These are phyloP conservation scores for Pseudomyrmex dendroicus DNA, from an alignment of 1,140 invertebrate species.

Conservation along the genomic window DNA sequence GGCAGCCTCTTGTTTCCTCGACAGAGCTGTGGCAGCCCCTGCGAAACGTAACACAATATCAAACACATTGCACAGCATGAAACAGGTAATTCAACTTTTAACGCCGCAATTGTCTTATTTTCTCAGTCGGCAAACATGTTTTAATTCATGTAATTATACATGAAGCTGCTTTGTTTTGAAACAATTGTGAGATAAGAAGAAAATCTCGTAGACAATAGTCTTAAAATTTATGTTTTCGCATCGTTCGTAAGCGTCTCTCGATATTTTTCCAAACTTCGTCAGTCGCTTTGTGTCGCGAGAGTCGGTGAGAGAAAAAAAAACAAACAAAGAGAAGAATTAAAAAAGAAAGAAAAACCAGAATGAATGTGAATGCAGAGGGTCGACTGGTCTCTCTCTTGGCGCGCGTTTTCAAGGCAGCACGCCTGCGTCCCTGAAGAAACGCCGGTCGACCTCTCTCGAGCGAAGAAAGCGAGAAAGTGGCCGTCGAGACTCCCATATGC, in stretches of 20 bases:
- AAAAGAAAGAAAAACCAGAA: slow-evolving; percentile 31
- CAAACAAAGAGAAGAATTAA: slow-evolving; percentile 5
- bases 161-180: no score
- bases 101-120: no score
- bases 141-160: no score
- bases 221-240: neutral
- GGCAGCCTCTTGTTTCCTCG: slow-evolving; percentile 81
- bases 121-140: no score
- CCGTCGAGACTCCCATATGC: slow-evolving; percentile 12
- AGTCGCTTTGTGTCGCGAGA: neutral
- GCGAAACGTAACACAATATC: neutral
- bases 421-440: slow-evolving; percentile 75
- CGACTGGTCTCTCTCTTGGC: slow-evolving; percentile 54
- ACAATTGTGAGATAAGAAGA: neutral
- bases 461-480: slow-evolving; percentile 79
- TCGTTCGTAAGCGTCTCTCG: neutral
- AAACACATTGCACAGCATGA: no score
- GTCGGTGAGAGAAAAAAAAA: neutral
- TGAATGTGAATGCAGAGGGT: slow-evolving; percentile 49
- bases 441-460: slow-evolving; percentile 73
- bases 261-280: neutral
- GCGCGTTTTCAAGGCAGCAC: slow-evolving; percentile 68
- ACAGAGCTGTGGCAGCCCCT: slow-evolving; percentile 77
- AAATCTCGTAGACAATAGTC: neutral
- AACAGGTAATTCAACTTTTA: no score